These are phyloP conservation scores for Brachypalpus laphriformis DNA, from an alignment of 2,888 invertebrate genomes.

Conservation along the genomic window DNA sequence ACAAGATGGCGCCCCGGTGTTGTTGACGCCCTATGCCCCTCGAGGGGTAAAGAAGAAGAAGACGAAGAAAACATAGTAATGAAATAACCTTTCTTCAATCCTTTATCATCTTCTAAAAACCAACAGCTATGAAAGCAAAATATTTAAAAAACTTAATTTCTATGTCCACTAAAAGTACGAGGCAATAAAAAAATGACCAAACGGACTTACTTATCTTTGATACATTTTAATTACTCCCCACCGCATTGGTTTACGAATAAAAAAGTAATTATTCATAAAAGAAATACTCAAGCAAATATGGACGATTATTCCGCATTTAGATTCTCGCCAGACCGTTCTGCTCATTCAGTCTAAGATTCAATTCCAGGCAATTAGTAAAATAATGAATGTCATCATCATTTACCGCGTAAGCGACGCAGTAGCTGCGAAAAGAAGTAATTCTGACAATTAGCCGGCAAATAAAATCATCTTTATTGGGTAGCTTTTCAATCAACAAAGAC, in stretches of 20 bases:
- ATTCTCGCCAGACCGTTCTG: not conserved
- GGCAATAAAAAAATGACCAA: too few relatives aligned
- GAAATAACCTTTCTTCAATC: too few relatives aligned
- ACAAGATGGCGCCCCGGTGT: too few relatives aligned
- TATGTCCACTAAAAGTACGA: too few relatives aligned
- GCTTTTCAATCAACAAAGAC: constrained; percentile 37
- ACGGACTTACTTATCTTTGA: not conserved
- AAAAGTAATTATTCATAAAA: not conserved
- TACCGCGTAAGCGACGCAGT: not conserved
- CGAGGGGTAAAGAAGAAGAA: too few relatives aligned
- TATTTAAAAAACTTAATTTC: too few relatives aligned
- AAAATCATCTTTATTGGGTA: constrained; percentile 34
- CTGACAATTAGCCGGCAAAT: constrained; percentile 33
- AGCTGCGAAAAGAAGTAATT: constrained; percentile 2
- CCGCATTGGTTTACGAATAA: not conserved
- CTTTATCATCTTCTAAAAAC: too few relatives aligned
- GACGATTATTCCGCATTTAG: not conserved
- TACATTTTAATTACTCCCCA: not conserved
- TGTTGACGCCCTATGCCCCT: too few relatives aligned
- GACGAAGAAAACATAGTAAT: too few relatives aligned
- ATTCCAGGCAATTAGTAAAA: constrained; percentile 33
- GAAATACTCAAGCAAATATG: not conserved
- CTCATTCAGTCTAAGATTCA: constrained; percentile 1
- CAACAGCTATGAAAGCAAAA: too few relatives aligned
- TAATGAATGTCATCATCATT: constrained; percentile 38